Evolutionary conservation across 1,140 invertebrate species (phyloP).

Genomic region (Formica exsecta): DNA sequence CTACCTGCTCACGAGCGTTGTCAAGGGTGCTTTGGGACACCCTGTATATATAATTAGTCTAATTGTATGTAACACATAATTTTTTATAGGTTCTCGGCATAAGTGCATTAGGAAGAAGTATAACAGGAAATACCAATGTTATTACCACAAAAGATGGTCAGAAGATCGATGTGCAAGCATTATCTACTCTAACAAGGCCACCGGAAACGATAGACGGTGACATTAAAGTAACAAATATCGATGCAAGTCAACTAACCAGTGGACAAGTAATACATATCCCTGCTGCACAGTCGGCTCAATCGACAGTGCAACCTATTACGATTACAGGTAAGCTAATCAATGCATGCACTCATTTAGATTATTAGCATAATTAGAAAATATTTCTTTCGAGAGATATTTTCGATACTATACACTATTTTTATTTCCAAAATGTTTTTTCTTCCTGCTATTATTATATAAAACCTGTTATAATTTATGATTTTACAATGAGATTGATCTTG

Average conservation of each 20-base stretch:
- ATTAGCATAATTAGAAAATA: not conserved
- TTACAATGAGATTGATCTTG: not conserved
- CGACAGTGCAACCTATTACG: conserved; percentile 87
- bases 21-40: too few relatives aligned
- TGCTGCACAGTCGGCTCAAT: conserved; percentile 81
- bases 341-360: not conserved
- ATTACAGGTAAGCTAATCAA: conserved; percentile 85
- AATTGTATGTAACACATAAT: not conserved
- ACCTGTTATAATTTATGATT: conserved; percentile 14
- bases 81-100: conserved; percentile 83
- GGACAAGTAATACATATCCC: conserved; percentile 86
- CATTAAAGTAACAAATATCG: conserved; percentile 85
- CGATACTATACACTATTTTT: not conserved
- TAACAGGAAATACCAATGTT: conserved; percentile 75
- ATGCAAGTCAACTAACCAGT: conserved; percentile 83
- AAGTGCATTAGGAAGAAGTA: conserved; percentile 79
- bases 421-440: not conserved
- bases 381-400: not conserved
- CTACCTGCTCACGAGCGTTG: too few relatives aligned
- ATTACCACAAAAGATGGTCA: conserved; percentile 85
- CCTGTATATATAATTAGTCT: not conserved
- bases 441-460: too few relatives aligned
- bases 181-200: conserved; percentile 81
- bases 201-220: conserved; percentile 80
- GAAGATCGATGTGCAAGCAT: conserved; percentile 84